phyloP scores from a whole-genome alignment of 2,888 invertebrate genomes.

The Lepidochrysops patricia region DNA sequence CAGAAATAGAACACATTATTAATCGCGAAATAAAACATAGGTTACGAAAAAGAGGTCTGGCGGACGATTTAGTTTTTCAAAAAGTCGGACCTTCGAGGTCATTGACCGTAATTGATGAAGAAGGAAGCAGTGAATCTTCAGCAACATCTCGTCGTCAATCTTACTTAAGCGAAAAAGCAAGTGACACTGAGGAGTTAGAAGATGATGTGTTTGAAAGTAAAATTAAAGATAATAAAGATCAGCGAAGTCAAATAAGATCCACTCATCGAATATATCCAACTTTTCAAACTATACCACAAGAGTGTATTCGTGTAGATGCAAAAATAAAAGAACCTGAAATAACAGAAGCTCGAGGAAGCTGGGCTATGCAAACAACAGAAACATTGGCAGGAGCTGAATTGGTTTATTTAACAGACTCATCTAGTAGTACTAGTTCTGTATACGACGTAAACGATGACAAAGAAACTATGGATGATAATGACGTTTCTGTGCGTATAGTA shows the following conservation, averaged over 20 bases:
- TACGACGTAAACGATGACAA: conserved; percentile 68
- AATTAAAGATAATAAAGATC: conserved; percentile 21
- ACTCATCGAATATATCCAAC: conserved; percentile 34
- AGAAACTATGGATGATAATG: conserved; percentile 59
- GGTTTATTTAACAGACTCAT: conserved; percentile 80
- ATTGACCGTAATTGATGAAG: conserved; percentile 85
- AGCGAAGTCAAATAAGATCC: conserved; percentile 15
- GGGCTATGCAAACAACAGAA: conserved; percentile 66
- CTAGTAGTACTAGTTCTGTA: conserved; percentile 76
- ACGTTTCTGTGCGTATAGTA: conserved; percentile 61
- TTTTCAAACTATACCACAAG: conserved; percentile 54
- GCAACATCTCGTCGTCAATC: conserved; percentile 73
- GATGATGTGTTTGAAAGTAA: conserved; percentile 66
- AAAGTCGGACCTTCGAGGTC: conserved; percentile 78
- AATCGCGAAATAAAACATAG: conserved; percentile 60
- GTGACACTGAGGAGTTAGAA: conserved; percentile 62
- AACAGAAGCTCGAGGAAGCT: conserved; percentile 74
- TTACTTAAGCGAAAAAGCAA: conserved; percentile 63
- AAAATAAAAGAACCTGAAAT: conserved; percentile 73
- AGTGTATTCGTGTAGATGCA: conserved; percentile 76
- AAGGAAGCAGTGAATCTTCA: conserved; percentile 79
- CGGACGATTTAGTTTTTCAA: conserved; percentile 47
- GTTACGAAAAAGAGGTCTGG: conserved; percentile 52
- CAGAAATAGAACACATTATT: conserved; percentile 60
- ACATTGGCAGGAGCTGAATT: conserved; percentile 77